These are phyloP conservation scores for Cassiopea xamachana DNA, from an alignment of 30 jellyfish, hydroid and myxozoan species.

Conservation along the genomic window DNA sequence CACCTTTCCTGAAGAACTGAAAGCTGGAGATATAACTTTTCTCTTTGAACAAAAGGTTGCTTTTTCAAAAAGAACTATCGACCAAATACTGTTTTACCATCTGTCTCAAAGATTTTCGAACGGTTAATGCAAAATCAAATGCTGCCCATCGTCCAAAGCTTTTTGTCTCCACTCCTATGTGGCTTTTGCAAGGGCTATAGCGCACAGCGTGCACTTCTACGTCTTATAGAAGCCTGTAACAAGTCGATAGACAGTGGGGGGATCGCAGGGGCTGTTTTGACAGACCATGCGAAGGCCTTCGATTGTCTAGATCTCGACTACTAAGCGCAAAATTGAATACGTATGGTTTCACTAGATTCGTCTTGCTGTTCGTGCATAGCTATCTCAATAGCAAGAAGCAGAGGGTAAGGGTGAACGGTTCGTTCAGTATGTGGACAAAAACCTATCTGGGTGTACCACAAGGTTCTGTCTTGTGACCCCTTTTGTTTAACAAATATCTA, in stretches of 20 bases:
- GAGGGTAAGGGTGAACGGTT: not conserved
- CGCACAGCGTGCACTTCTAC: conserved; percentile 29
- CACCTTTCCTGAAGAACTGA: not conserved
- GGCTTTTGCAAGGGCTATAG: conserved; percentile 17
- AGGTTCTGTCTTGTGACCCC: conserved; percentile 18
- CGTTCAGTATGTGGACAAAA: not conserved
- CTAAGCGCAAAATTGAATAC: conserved; percentile 19
- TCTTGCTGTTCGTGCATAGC: conserved; percentile 6
- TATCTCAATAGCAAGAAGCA: not conserved
- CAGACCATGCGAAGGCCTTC: conserved; percentile 22
- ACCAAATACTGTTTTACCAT: conserved; percentile 23
- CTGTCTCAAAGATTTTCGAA: conserved; percentile 12
- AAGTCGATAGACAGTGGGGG: not conserved
- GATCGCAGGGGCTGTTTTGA: not conserved
- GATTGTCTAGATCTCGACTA: conserved; percentile 5
- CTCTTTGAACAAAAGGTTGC: not conserved
- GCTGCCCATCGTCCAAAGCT: not conserved
- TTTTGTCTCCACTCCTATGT: conserved; percentile 9
- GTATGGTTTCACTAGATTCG: conserved; percentile 1
- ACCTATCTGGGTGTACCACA: not conserved
- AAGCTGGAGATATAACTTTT: not conserved
- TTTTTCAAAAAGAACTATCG: conserved; percentile 6
- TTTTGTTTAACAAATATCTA: not conserved
- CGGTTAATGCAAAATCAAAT: conserved; percentile 18
- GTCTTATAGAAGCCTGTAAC: not conserved